Conservation (phyloP, 2,113 vertebrate genomes). For the Pyrgilauda ruficollis region DNA sequence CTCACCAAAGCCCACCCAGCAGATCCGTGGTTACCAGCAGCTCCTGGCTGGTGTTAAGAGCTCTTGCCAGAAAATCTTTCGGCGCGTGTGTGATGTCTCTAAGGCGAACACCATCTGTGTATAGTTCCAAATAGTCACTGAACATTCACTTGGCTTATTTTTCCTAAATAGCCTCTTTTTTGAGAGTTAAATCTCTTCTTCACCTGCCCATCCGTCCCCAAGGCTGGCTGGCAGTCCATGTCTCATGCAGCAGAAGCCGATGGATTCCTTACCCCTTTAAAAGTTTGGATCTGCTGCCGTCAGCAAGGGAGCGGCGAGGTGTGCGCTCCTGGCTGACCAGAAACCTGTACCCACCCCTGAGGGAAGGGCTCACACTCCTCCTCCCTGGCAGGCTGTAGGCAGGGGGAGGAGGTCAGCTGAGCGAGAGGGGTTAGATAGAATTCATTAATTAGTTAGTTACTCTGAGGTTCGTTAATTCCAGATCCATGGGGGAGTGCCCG, state of each 20-base stretch:
- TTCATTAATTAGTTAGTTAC: neutral
- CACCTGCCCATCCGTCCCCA: neutral
- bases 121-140: slow-evolving; percentile 50
- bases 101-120: slow-evolving; percentile 1
- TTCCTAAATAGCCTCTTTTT: slow-evolving; percentile 40
- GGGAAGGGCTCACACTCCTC: neutral
- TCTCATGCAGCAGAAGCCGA: neutral
- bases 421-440: neutral
- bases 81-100: slow-evolving; percentile 13
- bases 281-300: neutral
- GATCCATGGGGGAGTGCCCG: neutral
- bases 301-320: neutral
- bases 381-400: neutral
- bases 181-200: neutral
- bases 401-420: neutral
- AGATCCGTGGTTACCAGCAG: neutral
- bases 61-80: slow-evolving; percentile 15
- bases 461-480: neutral
- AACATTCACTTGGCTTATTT: slow-evolving; percentile 60
- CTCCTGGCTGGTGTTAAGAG: neutral
- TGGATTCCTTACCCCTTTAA: neutral
- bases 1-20: neutral
- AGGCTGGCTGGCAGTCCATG: neutral
- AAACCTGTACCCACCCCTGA: neutral
- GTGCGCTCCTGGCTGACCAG: accelerated